A percentile compares a stretch with the other conserved stretches of the same genome.
Conservation (phyloP, 2,888 invertebrate genomes). For the Tanytarsus gracilentus region DNA sequence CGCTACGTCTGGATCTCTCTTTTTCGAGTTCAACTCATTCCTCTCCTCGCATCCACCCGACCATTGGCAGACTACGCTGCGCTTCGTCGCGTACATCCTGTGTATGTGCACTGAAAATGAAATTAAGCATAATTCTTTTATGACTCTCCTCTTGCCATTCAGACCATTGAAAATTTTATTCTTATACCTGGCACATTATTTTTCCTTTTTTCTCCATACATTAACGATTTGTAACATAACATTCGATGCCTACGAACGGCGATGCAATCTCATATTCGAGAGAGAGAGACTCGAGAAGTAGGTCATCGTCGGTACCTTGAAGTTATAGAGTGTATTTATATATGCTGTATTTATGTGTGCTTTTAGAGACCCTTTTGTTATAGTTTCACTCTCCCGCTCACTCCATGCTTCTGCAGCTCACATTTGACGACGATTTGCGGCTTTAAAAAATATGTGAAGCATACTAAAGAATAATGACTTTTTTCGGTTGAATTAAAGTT, state of each 20-base stretch:
- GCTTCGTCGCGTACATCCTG: conserved; percentile 25
- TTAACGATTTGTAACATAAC: neutral
- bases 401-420: too few species aligned
- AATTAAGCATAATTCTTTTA: conserved; percentile 25
- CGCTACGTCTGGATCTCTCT: conserved; percentile 1
- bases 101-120: neutral
- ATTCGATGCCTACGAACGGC: neutral
- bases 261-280: neutral
- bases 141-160: neutral
- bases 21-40: neutral
- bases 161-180: conserved; percentile 1
- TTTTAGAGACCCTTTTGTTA: too few species aligned
- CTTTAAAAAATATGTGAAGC: too few species aligned
- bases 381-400: too few species aligned
- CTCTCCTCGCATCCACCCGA: neutral
- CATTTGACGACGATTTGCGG: too few species aligned
- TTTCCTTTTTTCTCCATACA: neutral
- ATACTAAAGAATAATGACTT: too few species aligned
- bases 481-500: too few species aligned
- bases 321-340: neutral
- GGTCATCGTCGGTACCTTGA: conserved; percentile 5
- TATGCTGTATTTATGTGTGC: neutral
- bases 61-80: neutral
- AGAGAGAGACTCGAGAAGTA: neutral
- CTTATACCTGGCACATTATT: conserved; percentile 3